A percentile compares a stretch with the other conserved stretches of the same genome.
Evolutionary conservation across 1,140 invertebrate species (phyloP).

Genomic region (Drosophila busckii): DNA sequence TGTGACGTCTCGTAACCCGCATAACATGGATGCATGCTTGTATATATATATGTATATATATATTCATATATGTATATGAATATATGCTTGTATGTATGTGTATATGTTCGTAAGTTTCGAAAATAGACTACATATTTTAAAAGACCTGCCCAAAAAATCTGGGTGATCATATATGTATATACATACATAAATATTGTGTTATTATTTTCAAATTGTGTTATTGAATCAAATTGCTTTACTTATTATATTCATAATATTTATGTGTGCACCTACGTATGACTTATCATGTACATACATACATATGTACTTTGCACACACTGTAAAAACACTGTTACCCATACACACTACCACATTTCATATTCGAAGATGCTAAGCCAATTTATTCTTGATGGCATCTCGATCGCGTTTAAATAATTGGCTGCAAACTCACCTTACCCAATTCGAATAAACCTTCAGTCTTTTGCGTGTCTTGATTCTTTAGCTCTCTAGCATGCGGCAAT

Average conservation of each 20-base stretch:
- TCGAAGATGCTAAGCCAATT: constrained; percentile 40
- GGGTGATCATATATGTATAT: too few relatives aligned
- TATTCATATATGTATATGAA: background rate
- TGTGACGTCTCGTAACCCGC: constrained; percentile 67
- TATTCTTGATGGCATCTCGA: constrained; percentile 51
- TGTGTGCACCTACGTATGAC: too few relatives aligned
- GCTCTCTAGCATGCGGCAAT: constrained; percentile 62
- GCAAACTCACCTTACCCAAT: constrained; percentile 38
- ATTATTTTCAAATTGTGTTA: too few relatives aligned
- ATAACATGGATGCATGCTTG: constrained; percentile 33
- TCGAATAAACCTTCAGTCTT: constrained; percentile 25
- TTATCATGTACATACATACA: too few relatives aligned
- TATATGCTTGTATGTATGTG: background rate
- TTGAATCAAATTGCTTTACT: too few relatives aligned
- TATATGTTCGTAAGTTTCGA: too few relatives aligned
- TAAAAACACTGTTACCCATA: constrained; percentile 1
- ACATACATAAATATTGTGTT: too few relatives aligned
- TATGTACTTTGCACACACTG: too few relatives aligned
- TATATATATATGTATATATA: constrained; percentile 3
- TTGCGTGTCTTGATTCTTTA: constrained; percentile 46
- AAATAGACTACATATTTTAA: too few relatives aligned
- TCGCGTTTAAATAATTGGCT: constrained; percentile 65
- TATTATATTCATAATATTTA: too few relatives aligned
- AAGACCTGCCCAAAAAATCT: too few relatives aligned
- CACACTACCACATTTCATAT: constrained; percentile 9